Evolutionary conservation across 1,140 invertebrate genomes (phyloP).

Genomic region (Agrilus planipennis): DNA sequence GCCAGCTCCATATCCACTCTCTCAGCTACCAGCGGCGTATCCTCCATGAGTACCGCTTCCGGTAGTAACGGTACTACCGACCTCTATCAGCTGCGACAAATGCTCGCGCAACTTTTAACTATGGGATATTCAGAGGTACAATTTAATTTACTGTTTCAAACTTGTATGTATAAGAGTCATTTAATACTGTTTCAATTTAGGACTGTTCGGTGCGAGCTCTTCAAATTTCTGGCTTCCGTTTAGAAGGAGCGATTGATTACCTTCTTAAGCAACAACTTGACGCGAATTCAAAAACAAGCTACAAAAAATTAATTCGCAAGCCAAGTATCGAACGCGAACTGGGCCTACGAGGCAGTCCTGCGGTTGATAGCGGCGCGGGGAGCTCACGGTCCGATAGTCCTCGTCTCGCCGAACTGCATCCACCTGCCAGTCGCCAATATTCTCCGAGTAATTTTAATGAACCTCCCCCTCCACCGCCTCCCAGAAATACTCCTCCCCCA

Average conservation of each 20-base stretch:
- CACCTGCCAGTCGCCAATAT: constrained; percentile 46
- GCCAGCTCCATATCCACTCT: constrained; percentile 60
- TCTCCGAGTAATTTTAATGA: constrained; percentile 50
- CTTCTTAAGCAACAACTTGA: constrained; percentile 47
- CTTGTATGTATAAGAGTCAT: constrained; percentile 6
- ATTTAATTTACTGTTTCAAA: constrained; percentile 6
- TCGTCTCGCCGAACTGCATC: constrained; percentile 40
- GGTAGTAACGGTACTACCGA: constrained; percentile 51
- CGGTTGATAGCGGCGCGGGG: constrained; percentile 72
- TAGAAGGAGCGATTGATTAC: constrained; percentile 57
- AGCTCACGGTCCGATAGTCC: constrained; percentile 84
- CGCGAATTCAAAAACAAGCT: constrained; percentile 17
- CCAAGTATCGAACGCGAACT: constrained; percentile 74
- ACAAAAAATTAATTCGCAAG: constrained; percentile 70
- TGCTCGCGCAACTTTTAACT: constrained; percentile 38
- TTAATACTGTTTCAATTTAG: too few species aligned
- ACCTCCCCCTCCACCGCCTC: constrained; percentile 56
- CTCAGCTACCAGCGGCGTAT: constrained; percentile 48
- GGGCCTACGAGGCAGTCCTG: constrained; percentile 66
- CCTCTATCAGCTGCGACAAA: constrained; percentile 29
- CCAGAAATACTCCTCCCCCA: constrained; percentile 49
- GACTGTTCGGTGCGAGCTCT: constrained; percentile 54
- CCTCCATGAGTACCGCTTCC: constrained; percentile 38
- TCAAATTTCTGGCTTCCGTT: constrained; percentile 52
- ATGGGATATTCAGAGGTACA: constrained; percentile 51